A percentile compares a stretch with the other conserved stretches of the same genome.
Evolutionary conservation across 2,797 vertebrate species (phyloP).

Genomic region (Karalla daura): DNA sequence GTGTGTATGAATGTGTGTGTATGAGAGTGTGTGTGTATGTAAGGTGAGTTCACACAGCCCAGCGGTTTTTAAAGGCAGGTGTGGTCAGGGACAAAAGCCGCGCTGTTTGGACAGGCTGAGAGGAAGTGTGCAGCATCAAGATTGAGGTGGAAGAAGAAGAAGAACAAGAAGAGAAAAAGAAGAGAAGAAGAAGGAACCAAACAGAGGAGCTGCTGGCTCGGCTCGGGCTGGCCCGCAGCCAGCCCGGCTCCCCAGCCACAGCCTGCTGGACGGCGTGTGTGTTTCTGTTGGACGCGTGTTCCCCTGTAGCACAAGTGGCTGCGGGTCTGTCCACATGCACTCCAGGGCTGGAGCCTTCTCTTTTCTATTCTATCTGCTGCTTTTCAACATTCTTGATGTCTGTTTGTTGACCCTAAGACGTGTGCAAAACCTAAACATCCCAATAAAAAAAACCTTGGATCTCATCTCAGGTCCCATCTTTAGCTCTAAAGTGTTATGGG

Average conservation of each 20-base stretch:
- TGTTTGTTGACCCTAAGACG: too few species aligned
- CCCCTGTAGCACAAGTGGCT: constrained; percentile 16
- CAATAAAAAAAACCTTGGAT: background rate
- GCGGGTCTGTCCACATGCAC: constrained; percentile 22
- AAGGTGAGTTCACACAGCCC: constrained; percentile 40
- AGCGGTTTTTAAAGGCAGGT: constrained; percentile 41
- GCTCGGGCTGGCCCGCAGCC: constrained; percentile 37
- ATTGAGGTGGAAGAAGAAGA: constrained; percentile 62
- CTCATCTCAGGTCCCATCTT: background rate
- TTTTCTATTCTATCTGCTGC: background rate
- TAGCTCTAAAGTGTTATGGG: too few species aligned
- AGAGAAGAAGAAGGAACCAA: too few species aligned
- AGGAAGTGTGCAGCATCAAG: constrained; percentile 70
- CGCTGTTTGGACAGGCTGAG: constrained; percentile 53
- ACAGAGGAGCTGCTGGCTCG: constrained; percentile 54
- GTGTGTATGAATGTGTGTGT: constrained; percentile 30
- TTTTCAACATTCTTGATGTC: too few species aligned
- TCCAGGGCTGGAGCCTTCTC: constrained; percentile 6
- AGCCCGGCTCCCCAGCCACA: constrained; percentile 41
- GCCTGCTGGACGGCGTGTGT: constrained; percentile 27
- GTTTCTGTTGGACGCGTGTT: constrained; percentile 46
- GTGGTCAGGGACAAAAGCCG: constrained; percentile 58
- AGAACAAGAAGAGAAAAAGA: too few species aligned
- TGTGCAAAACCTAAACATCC: too few species aligned
- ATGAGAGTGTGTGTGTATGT: constrained; percentile 32